These are phyloP conservation scores for Urocolius indicus DNA, from an alignment of 2,113 vertebrate genomes.

Conservation along the genomic window DNA sequence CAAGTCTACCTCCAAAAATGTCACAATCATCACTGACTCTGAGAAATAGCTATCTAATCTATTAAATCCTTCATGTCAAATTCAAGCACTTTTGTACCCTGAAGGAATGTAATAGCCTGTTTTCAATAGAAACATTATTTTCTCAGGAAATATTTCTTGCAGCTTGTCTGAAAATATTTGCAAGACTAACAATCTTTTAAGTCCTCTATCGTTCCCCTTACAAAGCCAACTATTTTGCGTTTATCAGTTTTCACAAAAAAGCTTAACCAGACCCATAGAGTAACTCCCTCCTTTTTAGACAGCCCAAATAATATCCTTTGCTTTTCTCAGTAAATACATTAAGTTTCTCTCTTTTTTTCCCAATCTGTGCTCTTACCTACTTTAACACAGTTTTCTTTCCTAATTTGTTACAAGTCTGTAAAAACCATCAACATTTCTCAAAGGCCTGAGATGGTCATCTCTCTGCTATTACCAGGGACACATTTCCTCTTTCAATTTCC, in stretches of 20 bases:
- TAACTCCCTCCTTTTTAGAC: background rate
- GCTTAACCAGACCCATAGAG: conserved; percentile 1
- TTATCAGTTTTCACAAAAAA: conserved; percentile 54
- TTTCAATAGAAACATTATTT: conserved; percentile 51
- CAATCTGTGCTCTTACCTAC: background rate
- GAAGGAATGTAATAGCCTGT: background rate
- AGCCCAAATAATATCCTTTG: background rate
- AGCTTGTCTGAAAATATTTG: conserved; percentile 39
- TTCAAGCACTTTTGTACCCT: background rate
- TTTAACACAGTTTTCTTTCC: background rate
- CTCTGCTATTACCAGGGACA: background rate
- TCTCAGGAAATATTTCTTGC: conserved; percentile 41
- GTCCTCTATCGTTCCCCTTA: conserved; percentile 41
- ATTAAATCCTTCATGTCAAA: conserved; percentile 5
- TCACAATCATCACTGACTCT: background rate
- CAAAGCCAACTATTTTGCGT: conserved; percentile 60
- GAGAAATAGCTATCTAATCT: background rate
- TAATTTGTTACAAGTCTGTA: conserved; percentile 5
- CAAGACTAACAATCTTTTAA: conserved; percentile 44
- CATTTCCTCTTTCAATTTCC: background rate
- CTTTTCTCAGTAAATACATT: background rate
- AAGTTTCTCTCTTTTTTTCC: background rate
- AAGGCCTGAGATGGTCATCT: background rate
- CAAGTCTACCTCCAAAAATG: background rate
- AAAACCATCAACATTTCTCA: conserved; percentile 12